A percentile compares a stretch with the other conserved stretches of the same genome.
Evolutionary conservation across 2,113 vertebrate genomes (phyloP).

Genomic region (Sclerurus mexicanus): DNA sequence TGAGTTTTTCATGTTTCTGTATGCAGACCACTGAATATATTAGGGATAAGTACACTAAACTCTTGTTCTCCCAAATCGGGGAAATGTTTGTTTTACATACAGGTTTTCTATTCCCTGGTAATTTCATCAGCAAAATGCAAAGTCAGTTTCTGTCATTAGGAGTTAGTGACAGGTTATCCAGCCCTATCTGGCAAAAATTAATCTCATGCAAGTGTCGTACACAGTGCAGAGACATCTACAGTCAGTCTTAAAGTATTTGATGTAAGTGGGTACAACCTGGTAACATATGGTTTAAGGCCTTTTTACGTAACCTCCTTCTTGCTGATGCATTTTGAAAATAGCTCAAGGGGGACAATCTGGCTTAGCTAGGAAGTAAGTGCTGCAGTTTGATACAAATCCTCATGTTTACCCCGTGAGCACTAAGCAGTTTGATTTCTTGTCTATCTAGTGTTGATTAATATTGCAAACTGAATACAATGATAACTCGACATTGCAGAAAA

Average conservation of each 20-base stretch:
- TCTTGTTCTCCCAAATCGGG: neutral
- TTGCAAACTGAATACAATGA: slow-evolving; percentile 31
- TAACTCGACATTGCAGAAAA: slow-evolving; percentile 9
- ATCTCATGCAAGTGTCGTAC: neutral
- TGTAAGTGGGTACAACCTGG: slow-evolving; percentile 30
- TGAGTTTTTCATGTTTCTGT: neutral
- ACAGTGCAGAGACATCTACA: neutral
- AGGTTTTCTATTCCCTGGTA: neutral
- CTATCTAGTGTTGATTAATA: slow-evolving; percentile 56
- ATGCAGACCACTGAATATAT: neutral
- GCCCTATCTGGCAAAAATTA: neutral
- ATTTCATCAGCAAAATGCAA: slow-evolving; percentile 32
- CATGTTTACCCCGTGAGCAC: slow-evolving; percentile 70
- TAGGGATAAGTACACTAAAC: slow-evolving; percentile 3
- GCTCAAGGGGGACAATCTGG: slow-evolving; percentile 54
- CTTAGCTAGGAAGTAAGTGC: slow-evolving; percentile 46
- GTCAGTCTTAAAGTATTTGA: neutral
- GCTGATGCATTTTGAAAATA: slow-evolving; percentile 66
- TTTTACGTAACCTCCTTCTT: slow-evolving; percentile 54
- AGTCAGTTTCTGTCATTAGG: neutral
- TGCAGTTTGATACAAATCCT: slow-evolving; percentile 56
- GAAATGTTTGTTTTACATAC: neutral
- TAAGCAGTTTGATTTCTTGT: slow-evolving; percentile 65
- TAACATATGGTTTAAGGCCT: slow-evolving; percentile 54
- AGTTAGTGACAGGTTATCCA: neutral